These are phyloP conservation scores for Malurus alboscapulatus DNA, from an alignment of 2,113 vertebrate species.

Conservation along the genomic window DNA sequence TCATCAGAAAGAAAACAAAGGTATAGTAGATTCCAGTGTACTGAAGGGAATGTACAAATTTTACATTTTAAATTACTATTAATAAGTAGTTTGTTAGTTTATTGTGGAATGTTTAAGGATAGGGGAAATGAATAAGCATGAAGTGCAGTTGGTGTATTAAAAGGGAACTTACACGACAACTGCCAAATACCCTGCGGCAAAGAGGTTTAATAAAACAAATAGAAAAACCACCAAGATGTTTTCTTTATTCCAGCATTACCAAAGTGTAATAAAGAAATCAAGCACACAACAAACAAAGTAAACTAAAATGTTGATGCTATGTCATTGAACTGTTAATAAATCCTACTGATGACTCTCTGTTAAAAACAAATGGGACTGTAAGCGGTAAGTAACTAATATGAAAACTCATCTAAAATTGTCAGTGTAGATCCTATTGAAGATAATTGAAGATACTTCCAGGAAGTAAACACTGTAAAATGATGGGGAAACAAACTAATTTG, in stretches of 20 bases:
- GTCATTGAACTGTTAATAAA: constrained; percentile 53
- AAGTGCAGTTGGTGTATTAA: constrained; percentile 71
- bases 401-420: not conserved
- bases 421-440: not conserved
- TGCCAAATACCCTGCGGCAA: constrained; percentile 66
- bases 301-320: constrained; percentile 52
- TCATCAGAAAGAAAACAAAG: not conserved
- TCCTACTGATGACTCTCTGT: constrained; percentile 22
- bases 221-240: constrained; percentile 71
- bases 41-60: not conserved
- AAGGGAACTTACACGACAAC: constrained; percentile 70
- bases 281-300: constrained; percentile 58
- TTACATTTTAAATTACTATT: constrained; percentile 56
- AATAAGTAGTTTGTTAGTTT: constrained; percentile 70
- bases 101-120: constrained; percentile 66
- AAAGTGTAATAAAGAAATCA: constrained; percentile 52
- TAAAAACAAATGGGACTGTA: constrained; percentile 22
- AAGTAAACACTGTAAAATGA: constrained; percentile 1
- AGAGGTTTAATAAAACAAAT: constrained; percentile 75
- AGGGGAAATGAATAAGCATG: constrained; percentile 75
- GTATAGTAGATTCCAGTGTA: not conserved
- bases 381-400: constrained; percentile 5
- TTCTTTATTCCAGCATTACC: constrained; percentile 65
- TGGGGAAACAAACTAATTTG: not conserved
- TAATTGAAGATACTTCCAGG: not conserved